Conservation (phyloP, 2,888 invertebrate species). For the Drosophila borborema region DNA sequence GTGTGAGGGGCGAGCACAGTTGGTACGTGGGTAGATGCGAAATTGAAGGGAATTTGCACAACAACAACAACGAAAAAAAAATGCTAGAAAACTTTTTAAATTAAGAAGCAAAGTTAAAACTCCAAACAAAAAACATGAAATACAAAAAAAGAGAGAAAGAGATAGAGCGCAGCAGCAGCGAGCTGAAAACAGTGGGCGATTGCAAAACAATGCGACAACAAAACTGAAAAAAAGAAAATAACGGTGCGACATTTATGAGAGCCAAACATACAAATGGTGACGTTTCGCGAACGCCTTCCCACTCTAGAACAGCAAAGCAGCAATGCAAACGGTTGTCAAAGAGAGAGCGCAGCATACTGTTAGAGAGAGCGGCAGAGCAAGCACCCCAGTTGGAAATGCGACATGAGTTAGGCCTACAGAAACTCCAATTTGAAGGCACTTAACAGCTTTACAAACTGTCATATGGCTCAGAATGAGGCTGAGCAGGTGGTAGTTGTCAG, state of each 20-base stretch:
- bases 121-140: constrained; percentile 49
- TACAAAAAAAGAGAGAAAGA: constrained; percentile 7
- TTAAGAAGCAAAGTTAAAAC: constrained; percentile 78
- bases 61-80: constrained; percentile 29
- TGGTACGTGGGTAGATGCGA: constrained; percentile 47
- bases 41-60: constrained; percentile 65
- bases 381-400: constrained; percentile 14
- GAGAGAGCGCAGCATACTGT: neutral
- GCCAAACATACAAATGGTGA: constrained; percentile 46
- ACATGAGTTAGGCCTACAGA: constrained; percentile 38
- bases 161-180: neutral
- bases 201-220: constrained; percentile 30
- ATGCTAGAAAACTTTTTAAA: constrained; percentile 72
- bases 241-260: constrained; percentile 68
- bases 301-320: neutral
- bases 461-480: constrained; percentile 2
- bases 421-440: constrained; percentile 55
- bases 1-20: neutral
- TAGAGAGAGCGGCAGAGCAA: neutral
- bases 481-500: neutral
- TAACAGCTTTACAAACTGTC: constrained; percentile 48
- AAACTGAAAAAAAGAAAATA: constrained; percentile 24
- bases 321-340: neutral
- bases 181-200: constrained; percentile 29
- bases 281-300: constrained; percentile 22